phyloP scores from a whole-genome alignment of 2,113 vertebrate species.

The Salminus brasiliensis region DNA sequence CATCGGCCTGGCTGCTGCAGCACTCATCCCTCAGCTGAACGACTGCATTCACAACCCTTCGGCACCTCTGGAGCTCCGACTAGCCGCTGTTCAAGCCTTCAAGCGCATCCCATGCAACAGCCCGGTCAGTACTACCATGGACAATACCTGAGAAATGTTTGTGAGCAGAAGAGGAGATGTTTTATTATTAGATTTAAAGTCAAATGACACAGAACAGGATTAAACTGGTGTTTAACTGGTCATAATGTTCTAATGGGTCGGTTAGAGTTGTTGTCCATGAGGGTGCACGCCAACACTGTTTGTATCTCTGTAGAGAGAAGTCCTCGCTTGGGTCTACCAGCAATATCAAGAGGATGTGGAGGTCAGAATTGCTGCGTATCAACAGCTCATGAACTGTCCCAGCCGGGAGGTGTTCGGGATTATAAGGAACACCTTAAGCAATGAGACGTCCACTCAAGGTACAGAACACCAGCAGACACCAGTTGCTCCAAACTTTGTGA shows the following conservation, averaged over 20 bases:
- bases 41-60: slow-evolving; percentile 66
- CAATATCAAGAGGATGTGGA: slow-evolving; percentile 78
- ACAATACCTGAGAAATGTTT: background rate
- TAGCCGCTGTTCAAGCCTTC: slow-evolving; percentile 83
- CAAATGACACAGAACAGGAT: too few species aligned
- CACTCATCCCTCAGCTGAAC: slow-evolving; percentile 69
- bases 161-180: background rate
- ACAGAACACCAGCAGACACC: too few species aligned
- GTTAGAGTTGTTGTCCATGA: too few species aligned
- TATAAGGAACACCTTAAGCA: slow-evolving; percentile 75
- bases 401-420: slow-evolving; percentile 72
- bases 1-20: slow-evolving; percentile 69
- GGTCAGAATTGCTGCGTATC: slow-evolving; percentile 85
- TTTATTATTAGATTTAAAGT: too few species aligned
- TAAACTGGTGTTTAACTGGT: too few species aligned
- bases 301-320: slow-evolving; percentile 72
- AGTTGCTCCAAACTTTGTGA: too few species aligned
- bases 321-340: slow-evolving; percentile 79
- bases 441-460: slow-evolving; percentile 88
- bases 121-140: slow-evolving; percentile 70
- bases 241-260: too few species aligned
- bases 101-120: slow-evolving; percentile 80
- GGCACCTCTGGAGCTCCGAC: slow-evolving; percentile 63
- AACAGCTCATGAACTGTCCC: slow-evolving; percentile 83
- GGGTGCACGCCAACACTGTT: background rate